These are phyloP conservation scores for Pygoscelis antarcticus DNA, from an alignment of 2,113 vertebrate species.

Conservation along the genomic window DNA sequence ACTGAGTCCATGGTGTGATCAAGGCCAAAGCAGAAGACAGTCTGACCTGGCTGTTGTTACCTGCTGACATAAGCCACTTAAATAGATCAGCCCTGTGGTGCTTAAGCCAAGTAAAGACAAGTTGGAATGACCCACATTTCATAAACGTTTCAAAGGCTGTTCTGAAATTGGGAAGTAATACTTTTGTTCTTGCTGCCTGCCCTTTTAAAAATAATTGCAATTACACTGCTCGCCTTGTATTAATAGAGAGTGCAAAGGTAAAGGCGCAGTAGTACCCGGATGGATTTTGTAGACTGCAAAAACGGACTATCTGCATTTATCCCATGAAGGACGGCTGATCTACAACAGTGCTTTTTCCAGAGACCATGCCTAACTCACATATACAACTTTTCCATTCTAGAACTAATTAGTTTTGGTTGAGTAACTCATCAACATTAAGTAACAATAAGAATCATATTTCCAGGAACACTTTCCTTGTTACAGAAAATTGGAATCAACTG, in stretches of 20 bases:
- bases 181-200: neutral
- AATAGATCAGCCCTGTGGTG: neutral
- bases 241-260: neutral
- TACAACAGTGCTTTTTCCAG: neutral
- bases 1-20: neutral
- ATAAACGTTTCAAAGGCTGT: neutral
- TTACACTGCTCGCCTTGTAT: neutral
- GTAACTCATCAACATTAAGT: conserved; percentile 46
- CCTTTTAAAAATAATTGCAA: neutral
- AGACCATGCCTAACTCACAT: neutral
- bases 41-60: neutral
- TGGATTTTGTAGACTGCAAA: neutral
- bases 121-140: neutral
- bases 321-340: neutral
- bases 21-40: neutral
- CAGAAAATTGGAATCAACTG: conserved; percentile 34
- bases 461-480: conserved; percentile 52
- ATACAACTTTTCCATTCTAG: conserved; percentile 33
- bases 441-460: conserved; percentile 54
- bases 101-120: neutral
- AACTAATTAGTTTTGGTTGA: conserved; percentile 54
- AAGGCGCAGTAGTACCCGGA: neutral
- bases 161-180: neutral
- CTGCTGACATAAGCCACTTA: neutral
- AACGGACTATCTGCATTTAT: neutral